phyloP scores from a whole-genome alignment of 1,140 invertebrate genomes.

The Drosophila kanapiae region DNA sequence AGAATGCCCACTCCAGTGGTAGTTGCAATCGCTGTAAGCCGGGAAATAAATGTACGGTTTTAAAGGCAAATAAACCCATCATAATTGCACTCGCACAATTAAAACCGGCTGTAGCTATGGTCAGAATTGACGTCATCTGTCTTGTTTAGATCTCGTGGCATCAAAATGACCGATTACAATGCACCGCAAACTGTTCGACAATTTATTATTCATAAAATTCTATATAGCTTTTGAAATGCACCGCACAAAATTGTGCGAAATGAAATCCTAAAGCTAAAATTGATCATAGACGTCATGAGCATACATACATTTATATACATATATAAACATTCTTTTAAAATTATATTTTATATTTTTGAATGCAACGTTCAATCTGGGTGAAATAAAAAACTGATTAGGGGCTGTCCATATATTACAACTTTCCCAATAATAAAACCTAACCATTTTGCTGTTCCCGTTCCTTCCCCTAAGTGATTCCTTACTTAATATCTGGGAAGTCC shows the following conservation, averaged over 20 bases:
- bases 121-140: constrained; percentile 39
- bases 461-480: too few relatives aligned
- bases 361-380: too few relatives aligned
- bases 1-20: constrained; percentile 1
- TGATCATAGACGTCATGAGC: too few relatives aligned
- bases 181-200: constrained; percentile 20
- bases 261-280: not conserved
- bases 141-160: constrained; percentile 60
- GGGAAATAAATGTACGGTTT: constrained; percentile 10
- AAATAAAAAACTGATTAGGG: too few relatives aligned
- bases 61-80: constrained; percentile 41
- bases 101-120: constrained; percentile 23
- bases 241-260: not conserved
- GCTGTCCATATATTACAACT: too few relatives aligned
- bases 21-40: not conserved
- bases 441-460: too few relatives aligned
- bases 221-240: constrained; percentile 3
- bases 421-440: too few relatives aligned
- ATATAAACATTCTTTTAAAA: too few relatives aligned
- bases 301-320: too few relatives aligned
- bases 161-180: constrained; percentile 51
- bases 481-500: too few relatives aligned
- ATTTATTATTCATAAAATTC: constrained; percentile 60
- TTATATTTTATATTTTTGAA: too few relatives aligned
- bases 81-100: constrained; percentile 21